A percentile compares a stretch with the other conserved stretches of the same genome.
These are phyloP conservation scores for Slavum lentiscoides DNA, from an alignment of 2,888 invertebrate genomes.

Conservation along the genomic window DNA sequence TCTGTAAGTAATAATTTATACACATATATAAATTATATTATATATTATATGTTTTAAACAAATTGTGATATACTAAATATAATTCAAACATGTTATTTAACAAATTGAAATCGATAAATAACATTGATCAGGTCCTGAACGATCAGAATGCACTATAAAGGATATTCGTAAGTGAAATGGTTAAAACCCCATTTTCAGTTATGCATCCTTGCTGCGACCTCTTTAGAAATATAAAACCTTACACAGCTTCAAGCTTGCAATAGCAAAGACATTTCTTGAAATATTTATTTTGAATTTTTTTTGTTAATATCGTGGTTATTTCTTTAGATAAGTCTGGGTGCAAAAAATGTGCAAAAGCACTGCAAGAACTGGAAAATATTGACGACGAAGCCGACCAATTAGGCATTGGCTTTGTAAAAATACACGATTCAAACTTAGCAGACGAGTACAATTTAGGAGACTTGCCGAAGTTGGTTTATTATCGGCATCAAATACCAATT, in stretches of 20 bases:
- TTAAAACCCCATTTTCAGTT: constrained; percentile 26
- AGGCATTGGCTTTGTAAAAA: constrained; percentile 92
- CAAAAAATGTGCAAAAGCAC: constrained; percentile 86
- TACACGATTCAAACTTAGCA: constrained; percentile 86
- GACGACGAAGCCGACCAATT: constrained; percentile 93
- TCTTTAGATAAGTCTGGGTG: constrained; percentile 85
- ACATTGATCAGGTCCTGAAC: constrained; percentile 37
- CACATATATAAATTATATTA: no score
- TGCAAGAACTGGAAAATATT: constrained; percentile 89
- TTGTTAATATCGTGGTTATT: neutral
- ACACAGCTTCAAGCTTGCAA: constrained; percentile 33
- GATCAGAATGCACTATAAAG: constrained; percentile 48
- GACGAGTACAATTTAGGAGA: constrained; percentile 90
- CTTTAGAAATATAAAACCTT: constrained; percentile 34
- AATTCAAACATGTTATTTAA: neutral
- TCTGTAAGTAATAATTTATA: constrained; percentile 75
- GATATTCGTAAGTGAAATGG: constrained; percentile 50
- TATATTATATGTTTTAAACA: constrained; percentile 45
- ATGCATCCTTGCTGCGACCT: constrained; percentile 15
- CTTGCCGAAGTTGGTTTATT: constrained; percentile 87
- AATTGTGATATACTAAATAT: neutral
- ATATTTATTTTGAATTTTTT: neutral
- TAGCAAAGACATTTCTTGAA: neutral
- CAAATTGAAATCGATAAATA: constrained; percentile 27
- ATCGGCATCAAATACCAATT: constrained; percentile 90